A percentile compares a stretch with the other conserved stretches of the same genome.
phyloP scores from a whole-genome alignment of 2,888 invertebrate genomes.

The Poecilobothrus nobilitatus region DNA sequence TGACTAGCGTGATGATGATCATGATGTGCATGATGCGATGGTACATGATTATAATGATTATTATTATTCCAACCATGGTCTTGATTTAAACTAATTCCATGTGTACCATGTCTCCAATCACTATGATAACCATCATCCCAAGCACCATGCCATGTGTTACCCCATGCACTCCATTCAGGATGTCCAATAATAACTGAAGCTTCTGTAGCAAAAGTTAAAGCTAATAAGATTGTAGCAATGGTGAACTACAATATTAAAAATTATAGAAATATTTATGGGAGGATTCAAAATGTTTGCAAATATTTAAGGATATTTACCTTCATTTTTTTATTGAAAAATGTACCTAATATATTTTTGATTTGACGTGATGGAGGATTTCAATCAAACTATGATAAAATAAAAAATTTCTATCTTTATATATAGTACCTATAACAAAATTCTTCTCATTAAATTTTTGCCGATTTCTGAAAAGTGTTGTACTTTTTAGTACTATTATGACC shows the following conservation, averaged over 20 bases:
- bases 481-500: too few species aligned
- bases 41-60: not conserved
- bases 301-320: too few species aligned
- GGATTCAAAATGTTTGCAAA: too few species aligned
- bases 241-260: slow-evolving; percentile 13
- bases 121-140: not conserved
- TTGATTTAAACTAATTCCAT: not conserved
- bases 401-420: too few species aligned
- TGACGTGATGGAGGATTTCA: too few species aligned
- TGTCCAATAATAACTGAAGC: slow-evolving; percentile 15
- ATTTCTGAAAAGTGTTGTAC: too few species aligned
- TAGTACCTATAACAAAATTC: too few species aligned
- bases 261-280: too few species aligned
- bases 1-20: not conserved
- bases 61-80: not conserved
- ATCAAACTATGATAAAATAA: too few species aligned
- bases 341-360: too few species aligned
- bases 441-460: too few species aligned
- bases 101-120: not conserved
- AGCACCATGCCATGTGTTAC: not conserved
- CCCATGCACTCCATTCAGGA: not conserved
- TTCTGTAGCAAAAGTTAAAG: slow-evolving; percentile 23
- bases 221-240: slow-evolving; percentile 23
- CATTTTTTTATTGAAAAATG: too few species aligned
- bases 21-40: not conserved